Base-by-base conservation (phyloP, 2,888 invertebrate species). In the Griposia aprilina region DNA sequence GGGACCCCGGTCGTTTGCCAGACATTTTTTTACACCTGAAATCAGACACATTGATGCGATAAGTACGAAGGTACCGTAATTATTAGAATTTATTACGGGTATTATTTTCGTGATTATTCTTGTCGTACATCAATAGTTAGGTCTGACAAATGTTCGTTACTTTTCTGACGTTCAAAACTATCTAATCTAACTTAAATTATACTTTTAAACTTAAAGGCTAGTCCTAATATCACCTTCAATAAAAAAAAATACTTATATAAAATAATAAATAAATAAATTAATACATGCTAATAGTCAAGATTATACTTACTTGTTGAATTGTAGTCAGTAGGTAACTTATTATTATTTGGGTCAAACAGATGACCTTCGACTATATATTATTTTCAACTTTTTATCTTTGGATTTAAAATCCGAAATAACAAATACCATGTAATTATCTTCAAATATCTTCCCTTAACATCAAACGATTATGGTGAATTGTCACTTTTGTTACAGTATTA, bases 281-380 rank as follows among this genome's bases (percentile, higher is more conserved):
- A 74, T 74, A 74, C 74, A 74, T 74, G 50, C 30, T 67, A 74
- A 74, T 74, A 74, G 48, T 74, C 74, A 74, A 74, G 74, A 74
- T 74, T 74, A 74, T 74, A 74, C 74, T 74, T 73, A 73, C 73
- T 73, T 73, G 73, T 73, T 72, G 72, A 36, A 73, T 73, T 73
- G 73, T 73, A 73, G 73, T 73, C 73, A 73, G 45, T 73, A 73
- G 73, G 73, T 73, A 73, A 73, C 73, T 73, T 73, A 73, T 20
- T 73, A 73, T 48, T 50, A 48, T 65, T 73, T 73, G 73, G 73
- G 73, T 73, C 73, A 73, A 73, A 73, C 73, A 73, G 73, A 26
- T 73, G 73, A 73, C 63, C 73, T 73, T 73, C 73, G 73, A 73
- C 73, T 73, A 73, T 73, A 73, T 73, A 73, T 23, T 73, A 73